Percentiles rank a stretch among this genome's conserved stretches.
Conservation (phyloP, 2,797 vertebrate genomes). For the Dryobates pubescens region DNA sequence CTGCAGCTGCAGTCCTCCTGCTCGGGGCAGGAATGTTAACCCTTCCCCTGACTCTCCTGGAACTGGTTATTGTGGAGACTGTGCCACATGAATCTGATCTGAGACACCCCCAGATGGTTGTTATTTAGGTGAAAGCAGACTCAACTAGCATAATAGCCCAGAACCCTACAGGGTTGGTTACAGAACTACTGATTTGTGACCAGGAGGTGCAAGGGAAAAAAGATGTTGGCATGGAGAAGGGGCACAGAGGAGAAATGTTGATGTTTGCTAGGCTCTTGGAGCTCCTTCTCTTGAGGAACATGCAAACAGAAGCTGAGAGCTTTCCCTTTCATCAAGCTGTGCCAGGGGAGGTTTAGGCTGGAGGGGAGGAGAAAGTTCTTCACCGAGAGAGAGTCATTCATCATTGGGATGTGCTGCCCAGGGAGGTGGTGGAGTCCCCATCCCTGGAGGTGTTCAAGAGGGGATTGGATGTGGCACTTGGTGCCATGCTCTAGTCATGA, state of each 20-base stretch:
- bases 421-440: too few species aligned
- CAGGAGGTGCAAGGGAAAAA: slow-evolving; percentile 36
- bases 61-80: slow-evolving; percentile 49
- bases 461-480: too few species aligned
- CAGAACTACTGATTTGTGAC: slow-evolving; percentile 50
- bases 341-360: too few species aligned
- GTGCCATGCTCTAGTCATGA: too few species aligned
- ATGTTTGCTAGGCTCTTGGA: background rate
- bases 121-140: slow-evolving; percentile 57
- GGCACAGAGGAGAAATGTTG: slow-evolving; percentile 8
- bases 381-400: too few species aligned
- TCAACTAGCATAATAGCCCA: slow-evolving; percentile 26
- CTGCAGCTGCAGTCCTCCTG: slow-evolving; percentile 51
- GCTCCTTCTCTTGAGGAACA: background rate
- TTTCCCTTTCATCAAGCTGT: slow-evolving; percentile 28
- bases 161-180: slow-evolving; percentile 26
- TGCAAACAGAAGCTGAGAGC: background rate
- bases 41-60: slow-evolving; percentile 65
- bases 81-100: slow-evolving; percentile 33
- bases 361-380: too few species aligned
- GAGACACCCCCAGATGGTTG: slow-evolving; percentile 56
- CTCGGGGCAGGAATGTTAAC: slow-evolving; percentile 65
- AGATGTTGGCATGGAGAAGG: slow-evolving; percentile 34
- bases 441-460: too few species aligned
- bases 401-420: too few species aligned